A percentile compares a stretch with the other conserved stretches of the same genome.
These are phyloP conservation scores for Choloepus hoffmanni DNA, from an alignment of 2,113 vertebrate genomes.

Conservation along the genomic window DNA sequence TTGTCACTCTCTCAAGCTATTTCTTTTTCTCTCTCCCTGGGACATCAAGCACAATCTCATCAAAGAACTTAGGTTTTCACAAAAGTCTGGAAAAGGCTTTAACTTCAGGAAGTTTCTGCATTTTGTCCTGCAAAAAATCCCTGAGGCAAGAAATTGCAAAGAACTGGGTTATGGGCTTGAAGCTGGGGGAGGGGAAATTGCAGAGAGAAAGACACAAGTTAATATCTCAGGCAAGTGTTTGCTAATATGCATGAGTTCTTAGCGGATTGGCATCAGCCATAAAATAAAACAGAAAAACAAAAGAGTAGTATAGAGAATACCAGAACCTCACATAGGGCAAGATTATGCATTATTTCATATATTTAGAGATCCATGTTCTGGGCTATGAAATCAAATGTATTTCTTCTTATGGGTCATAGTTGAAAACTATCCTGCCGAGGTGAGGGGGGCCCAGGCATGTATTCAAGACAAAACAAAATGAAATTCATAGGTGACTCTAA, in stretches of 20 bases:
- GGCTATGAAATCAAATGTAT: neutral
- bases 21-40: neutral
- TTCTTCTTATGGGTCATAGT: neutral
- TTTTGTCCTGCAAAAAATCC: neutral
- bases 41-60: neutral
- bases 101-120: neutral
- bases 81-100: constrained; percentile 39
- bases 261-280: neutral
- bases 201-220: neutral
- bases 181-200: neutral
- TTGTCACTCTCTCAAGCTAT: neutral
- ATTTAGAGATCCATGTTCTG: neutral
- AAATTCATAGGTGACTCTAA: neutral
- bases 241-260: neutral
- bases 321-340: neutral
- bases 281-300: neutral
- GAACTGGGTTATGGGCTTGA: neutral
- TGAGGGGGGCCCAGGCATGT: neutral
- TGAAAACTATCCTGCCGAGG: neutral
- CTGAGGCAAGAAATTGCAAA: neutral
- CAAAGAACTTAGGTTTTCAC: neutral
- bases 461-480: neutral
- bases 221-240: neutral
- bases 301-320: neutral
- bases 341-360: neutral